Percentiles rank a stretch among this genome's conserved stretches.
Evolutionary conservation across 2,113 vertebrate genomes (phyloP).

Genomic region (Vulpes lagopus): DNA sequence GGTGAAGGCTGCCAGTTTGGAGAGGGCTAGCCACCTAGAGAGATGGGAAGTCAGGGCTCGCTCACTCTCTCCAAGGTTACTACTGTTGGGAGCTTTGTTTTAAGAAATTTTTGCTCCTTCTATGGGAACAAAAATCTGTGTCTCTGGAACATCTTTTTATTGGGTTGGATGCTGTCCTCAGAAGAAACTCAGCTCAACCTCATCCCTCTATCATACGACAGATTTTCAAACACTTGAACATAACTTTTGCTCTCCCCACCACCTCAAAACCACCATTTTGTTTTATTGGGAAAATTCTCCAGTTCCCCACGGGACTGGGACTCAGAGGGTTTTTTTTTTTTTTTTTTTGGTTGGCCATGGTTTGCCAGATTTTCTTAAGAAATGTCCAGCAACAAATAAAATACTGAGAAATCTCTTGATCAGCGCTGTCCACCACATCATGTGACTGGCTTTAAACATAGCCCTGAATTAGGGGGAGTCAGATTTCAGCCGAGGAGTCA

Average conservation of each 20-base stretch:
- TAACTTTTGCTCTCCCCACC: neutral
- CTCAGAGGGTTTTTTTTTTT: neutral
- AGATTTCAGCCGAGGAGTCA: neutral
- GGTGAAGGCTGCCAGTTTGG: neutral
- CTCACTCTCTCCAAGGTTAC: neutral
- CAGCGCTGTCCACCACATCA: neutral
- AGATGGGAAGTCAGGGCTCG: neutral
- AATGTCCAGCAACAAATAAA: neutral
- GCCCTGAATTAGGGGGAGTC: neutral
- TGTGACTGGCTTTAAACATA: neutral
- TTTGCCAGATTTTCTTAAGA: conserved; percentile 36
- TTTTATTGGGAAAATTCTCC: neutral
- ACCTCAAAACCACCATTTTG: neutral
- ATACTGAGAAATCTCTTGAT: neutral
- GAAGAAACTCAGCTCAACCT: neutral
- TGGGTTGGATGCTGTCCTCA: neutral
- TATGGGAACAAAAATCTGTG: neutral
- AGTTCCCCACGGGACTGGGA: neutral
- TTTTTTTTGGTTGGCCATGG: neutral
- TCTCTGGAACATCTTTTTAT: neutral
- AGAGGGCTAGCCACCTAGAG: neutral
- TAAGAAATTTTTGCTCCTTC: neutral
- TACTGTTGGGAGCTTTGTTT: neutral
- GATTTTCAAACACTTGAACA: neutral
- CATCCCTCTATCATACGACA: neutral